Conservation (phyloP, 2,113 vertebrate genomes). For the Silurus asotus region DNA sequence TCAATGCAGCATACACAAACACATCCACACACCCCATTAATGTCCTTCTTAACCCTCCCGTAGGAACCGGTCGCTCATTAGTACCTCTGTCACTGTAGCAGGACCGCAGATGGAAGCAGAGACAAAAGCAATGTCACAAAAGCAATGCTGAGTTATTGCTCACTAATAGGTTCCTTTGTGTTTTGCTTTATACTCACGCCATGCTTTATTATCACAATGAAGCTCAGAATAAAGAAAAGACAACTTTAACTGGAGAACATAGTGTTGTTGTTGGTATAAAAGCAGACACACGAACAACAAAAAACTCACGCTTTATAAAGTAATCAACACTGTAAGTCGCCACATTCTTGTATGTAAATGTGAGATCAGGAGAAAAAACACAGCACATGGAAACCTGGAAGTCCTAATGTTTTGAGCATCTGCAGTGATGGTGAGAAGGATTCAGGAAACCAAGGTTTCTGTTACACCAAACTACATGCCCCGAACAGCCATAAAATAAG, state of each 20-base stretch:
- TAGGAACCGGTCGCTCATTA: slow-evolving; percentile 42
- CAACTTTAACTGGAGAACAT: background rate
- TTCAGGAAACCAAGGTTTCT: no score
- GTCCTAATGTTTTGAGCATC: no score
- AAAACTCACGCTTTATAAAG: no score
- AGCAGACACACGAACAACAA: no score
- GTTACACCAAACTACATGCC: no score
- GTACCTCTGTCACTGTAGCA: slow-evolving; percentile 24
- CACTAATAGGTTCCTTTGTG: background rate
- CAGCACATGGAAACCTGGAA: no score
- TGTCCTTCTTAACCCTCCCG: slow-evolving; percentile 37
- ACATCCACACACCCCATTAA: slow-evolving; percentile 28
- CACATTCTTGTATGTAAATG: no score
- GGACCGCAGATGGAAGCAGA: slow-evolving; percentile 7
- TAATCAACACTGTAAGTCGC: no score
- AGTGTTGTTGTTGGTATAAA: no score
- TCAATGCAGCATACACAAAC: slow-evolving; percentile 39
- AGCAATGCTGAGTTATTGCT: background rate
- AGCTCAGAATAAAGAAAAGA: background rate
- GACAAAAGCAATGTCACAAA: slow-evolving; percentile 15
- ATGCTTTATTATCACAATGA: background rate
- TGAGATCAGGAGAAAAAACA: no score
- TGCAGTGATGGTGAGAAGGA: no score
- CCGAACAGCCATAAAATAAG: no score
- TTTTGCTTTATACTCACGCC: background rate